phyloP scores from a whole-genome alignment of 2,888 invertebrate genomes.

The Tetrapedia diversipes region DNA sequence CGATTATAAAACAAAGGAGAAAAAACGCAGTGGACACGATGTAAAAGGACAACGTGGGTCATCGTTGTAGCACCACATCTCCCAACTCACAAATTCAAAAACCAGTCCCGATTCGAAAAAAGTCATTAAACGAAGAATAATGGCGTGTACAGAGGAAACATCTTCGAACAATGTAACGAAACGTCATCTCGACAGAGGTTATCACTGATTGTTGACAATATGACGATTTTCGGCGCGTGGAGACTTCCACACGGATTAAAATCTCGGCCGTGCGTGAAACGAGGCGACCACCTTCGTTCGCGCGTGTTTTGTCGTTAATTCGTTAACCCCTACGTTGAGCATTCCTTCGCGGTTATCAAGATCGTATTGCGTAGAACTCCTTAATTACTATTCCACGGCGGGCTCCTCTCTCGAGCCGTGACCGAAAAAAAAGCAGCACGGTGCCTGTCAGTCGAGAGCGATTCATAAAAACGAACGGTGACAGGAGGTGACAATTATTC shows the following conservation, averaged over 20 bases:
- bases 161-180: neutral
- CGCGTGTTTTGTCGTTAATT: slow-evolving; percentile 1
- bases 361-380: slow-evolving; percentile 30
- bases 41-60: slow-evolving; percentile 28
- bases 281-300: slow-evolving; percentile 2
- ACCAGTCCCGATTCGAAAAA: slow-evolving; percentile 48
- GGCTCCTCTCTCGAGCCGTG: neutral
- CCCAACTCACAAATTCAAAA: slow-evolving; percentile 27
- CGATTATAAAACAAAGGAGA: slow-evolving; percentile 56
- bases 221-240: slow-evolving; percentile 13
- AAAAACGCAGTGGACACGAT: slow-evolving; percentile 35
- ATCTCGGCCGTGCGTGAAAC: slow-evolving; percentile 5
- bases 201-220: slow-evolving; percentile 15
- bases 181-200: neutral
- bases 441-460: slow-evolving; percentile 53
- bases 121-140: slow-evolving; percentile 34
- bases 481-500: slow-evolving; percentile 75
- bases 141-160: neutral
- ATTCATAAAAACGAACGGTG: slow-evolving; percentile 68
- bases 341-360: slow-evolving; percentile 46
- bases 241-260: slow-evolving; percentile 21
- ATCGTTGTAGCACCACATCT: slow-evolving; percentile 51
- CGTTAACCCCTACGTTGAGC: slow-evolving; percentile 9
- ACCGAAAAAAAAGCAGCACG: slow-evolving; percentile 1
- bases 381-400: slow-evolving; percentile 22